These are phyloP conservation scores for Burhinus oedicnemus DNA, from an alignment of 2,113 vertebrate genomes.

Conservation along the genomic window DNA sequence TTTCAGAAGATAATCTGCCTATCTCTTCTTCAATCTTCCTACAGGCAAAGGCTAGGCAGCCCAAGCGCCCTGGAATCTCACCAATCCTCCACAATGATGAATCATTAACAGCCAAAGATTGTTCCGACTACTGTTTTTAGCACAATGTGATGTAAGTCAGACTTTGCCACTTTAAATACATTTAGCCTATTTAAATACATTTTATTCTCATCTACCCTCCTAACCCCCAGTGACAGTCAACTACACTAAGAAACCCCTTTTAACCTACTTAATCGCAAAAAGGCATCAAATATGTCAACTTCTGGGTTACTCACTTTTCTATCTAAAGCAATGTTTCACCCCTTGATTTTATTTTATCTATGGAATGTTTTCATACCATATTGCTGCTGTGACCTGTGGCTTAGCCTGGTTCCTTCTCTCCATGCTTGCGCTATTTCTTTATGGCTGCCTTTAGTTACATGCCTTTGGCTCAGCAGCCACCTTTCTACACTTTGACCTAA, in stretches of 20 bases:
- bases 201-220: slow-evolving; percentile 20
- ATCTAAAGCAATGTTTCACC: background rate
- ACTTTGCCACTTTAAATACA: slow-evolving; percentile 5
- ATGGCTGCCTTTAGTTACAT: background rate
- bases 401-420: background rate
- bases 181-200: background rate
- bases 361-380: background rate
- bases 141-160: background rate
- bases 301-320: background rate
- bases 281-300: background rate
- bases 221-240: background rate
- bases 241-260: background rate
- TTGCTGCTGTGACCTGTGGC: background rate
- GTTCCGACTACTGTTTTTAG: slow-evolving; percentile 27
- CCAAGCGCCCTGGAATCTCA: slow-evolving; percentile 17
- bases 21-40: background rate
- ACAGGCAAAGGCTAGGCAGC: background rate
- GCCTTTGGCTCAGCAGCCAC: background rate
- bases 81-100: background rate
- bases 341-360: background rate
- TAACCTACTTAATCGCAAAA: background rate
- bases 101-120: slow-evolving; percentile 48
- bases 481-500: background rate
- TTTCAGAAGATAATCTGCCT: slow-evolving; percentile 22
- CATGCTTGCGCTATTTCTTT: background rate